A percentile compares a stretch with the other conserved stretches of the same genome.
These are phyloP conservation scores for Gisinianus flammeolus DNA, from an alignment of 2,888 invertebrate genomes.

Conservation along the genomic window DNA sequence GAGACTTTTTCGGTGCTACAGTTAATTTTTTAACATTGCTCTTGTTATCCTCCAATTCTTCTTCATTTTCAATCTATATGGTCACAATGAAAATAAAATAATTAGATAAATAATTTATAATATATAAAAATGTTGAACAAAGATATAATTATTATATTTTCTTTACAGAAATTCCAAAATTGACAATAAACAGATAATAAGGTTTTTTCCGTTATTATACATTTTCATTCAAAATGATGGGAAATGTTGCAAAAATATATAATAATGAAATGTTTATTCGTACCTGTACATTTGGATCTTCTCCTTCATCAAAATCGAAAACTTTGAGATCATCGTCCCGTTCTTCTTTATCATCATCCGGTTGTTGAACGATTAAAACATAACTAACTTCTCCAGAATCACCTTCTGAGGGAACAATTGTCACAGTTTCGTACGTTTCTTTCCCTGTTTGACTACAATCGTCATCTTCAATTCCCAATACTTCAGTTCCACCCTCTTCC, in stretches of 20 bases:
- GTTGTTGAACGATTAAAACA: conserved; percentile 82
- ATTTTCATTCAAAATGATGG: no score
- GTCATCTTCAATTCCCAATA: conserved; percentile 50
- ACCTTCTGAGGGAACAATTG: conserved; percentile 79
- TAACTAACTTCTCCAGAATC: conserved; percentile 83
- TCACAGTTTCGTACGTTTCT: conserved; percentile 64
- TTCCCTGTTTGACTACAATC: conserved; percentile 38
- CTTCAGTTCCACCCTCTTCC: conserved; percentile 49
- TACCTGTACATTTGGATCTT: conserved; percentile 65
- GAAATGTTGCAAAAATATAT: not conserved
- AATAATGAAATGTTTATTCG: not conserved
- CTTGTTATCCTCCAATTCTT: conserved; percentile 59
- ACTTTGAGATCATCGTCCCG: conserved; percentile 70
- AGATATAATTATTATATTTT: not conserved
- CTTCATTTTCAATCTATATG: conserved; percentile 54
- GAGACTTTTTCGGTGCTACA: conserved; percentile 66
- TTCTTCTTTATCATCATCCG: conserved; percentile 66
- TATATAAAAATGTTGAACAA: not conserved
- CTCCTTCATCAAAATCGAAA: conserved; percentile 77
- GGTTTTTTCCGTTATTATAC: no score
- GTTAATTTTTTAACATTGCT: conserved; percentile 52
- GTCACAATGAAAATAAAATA: no score
- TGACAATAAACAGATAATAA: no score
- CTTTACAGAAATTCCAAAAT: no score
- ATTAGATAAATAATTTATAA: no score